Evolutionary conservation across 2,113 vertebrate species (phyloP), one percentile per base, ranked within the genome.

Genomic region (Salminus brasiliensis): DNA sequence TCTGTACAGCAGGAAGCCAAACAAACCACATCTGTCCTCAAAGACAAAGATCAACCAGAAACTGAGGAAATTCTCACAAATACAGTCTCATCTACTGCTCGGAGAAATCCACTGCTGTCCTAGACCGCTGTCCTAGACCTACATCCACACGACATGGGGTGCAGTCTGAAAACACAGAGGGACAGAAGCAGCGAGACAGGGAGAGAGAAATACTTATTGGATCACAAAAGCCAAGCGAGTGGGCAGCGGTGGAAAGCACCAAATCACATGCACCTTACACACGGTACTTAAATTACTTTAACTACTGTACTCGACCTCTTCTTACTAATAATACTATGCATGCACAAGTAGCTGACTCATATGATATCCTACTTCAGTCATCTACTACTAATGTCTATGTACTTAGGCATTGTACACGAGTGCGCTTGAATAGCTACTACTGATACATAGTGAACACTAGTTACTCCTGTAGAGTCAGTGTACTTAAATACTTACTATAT

Each of bases 1-100:
- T 11, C 43, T 65, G 13, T 32, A 25, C 27, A 65, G 52, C 43
- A 66, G 73, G 73, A 75, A 75, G 39, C 66, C 59, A 75, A 36
- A 65, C 11, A 21, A 27, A 36, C 30, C 43, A 29, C n/a, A 10
- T 23, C 25, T 23, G 15, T 45, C 1, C 16, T 69, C 25, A 41
- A 15, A 62, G 13, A 62, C 27, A 32, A 15, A 30, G 2, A 18
- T 63, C 29, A 63, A 63, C 29, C 60, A 63, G 16, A 34, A 63
- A 63, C 15, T 34, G 23, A 30, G 10, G 0, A 5, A 4, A 63
- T 63, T 63, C 29, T 34, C 60, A 63, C 16, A 34, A 63, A 63
- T 13, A 32, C 12, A 62, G 27, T 32, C 1, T 60, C 23, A 62
- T 23, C 55, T 27, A 2, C 55, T 27, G 55, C 5, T 1, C 16